phyloP scores from a whole-genome alignment of 2,888 invertebrate species.

The Drosophila sordidula region DNA sequence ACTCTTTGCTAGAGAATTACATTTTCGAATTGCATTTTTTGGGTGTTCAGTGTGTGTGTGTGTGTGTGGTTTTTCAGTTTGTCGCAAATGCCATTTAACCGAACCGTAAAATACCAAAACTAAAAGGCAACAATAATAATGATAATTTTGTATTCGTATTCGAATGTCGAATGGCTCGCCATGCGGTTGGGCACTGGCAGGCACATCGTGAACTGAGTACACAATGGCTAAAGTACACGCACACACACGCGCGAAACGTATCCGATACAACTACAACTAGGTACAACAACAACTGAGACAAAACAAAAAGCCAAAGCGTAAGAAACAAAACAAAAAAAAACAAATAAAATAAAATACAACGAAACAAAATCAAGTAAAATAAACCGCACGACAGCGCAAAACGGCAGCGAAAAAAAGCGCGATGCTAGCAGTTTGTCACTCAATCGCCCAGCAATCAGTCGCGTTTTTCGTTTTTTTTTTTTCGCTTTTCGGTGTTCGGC shows the following conservation, averaged over 20 bases:
- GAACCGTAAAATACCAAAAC: conserved; percentile 47
- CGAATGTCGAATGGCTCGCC: conserved; percentile 38
- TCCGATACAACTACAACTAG: conserved; percentile 33
- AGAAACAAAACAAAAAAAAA: conserved; percentile 28
- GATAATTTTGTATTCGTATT: conserved; percentile 52
- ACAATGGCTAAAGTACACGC: conserved; percentile 74
- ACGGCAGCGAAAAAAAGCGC: conserved; percentile 62
- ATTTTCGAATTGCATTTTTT: conserved; percentile 7
- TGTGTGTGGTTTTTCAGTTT: conserved; percentile 16
- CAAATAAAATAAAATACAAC: conserved; percentile 6
- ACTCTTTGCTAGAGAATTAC: conserved; percentile 17
- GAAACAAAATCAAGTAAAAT: conserved; percentile 66
- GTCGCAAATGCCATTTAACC: conserved; percentile 61
- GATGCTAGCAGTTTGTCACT: conserved; percentile 75
- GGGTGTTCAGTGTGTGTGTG: too few species aligned
- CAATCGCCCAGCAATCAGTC: conserved; percentile 75
- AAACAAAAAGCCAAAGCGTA: conserved; percentile 44
- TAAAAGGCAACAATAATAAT: conserved; percentile 55
- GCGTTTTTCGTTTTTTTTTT: conserved; percentile 53
- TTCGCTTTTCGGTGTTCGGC: conserved; percentile 8
- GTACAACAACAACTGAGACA: conserved; percentile 33
- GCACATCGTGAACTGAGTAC: conserved; percentile 73
- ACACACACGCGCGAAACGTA: conserved; percentile 20
- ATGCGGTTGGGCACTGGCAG: conserved; percentile 43
- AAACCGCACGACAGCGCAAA: conserved; percentile 68